These are phyloP conservation scores for Tichodroma muraria DNA, from an alignment of 2,113 vertebrate genomes.

Conservation along the genomic window DNA sequence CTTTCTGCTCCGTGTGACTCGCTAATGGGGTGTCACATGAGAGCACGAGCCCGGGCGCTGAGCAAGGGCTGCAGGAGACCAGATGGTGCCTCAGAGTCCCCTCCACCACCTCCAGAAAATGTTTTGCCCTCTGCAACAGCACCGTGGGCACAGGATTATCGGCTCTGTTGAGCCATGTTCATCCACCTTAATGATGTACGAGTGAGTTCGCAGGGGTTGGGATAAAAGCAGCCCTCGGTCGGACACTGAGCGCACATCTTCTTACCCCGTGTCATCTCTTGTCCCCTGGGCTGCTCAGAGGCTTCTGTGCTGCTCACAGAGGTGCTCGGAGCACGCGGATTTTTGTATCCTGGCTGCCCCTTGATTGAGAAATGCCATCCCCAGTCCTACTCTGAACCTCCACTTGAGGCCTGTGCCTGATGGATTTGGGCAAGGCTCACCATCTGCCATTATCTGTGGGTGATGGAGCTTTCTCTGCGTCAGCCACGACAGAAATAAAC, in stretches of 20 bases:
- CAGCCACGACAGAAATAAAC: constrained; percentile 23
- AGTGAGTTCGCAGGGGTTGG: background rate
- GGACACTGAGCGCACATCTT: accelerated
- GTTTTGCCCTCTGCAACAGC: background rate
- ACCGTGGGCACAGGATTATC: background rate
- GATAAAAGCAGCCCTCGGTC: background rate
- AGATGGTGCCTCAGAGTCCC: constrained; percentile 44
- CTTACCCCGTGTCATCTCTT: background rate
- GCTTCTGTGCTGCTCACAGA: background rate
- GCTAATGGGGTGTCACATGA: constrained; percentile 65
- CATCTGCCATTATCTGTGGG: constrained; percentile 42
- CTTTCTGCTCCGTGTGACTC: constrained; percentile 62
- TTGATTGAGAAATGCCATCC: background rate
- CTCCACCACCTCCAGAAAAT: constrained; percentile 43
- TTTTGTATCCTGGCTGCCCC: background rate
- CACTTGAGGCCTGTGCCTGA: constrained; percentile 1
- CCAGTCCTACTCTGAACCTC: background rate
- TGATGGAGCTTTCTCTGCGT: constrained; percentile 22
- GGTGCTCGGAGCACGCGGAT: background rate
- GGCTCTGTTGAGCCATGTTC: background rate
- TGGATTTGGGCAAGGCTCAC: background rate
- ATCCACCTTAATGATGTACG: background rate
- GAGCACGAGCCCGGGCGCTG: constrained; percentile 8
- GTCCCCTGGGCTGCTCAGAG: background rate
- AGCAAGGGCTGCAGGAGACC: constrained; percentile 22